Base-by-base conservation (phyloP, 2,797 vertebrate species). In the Neomorphus geoffroyi region DNA sequence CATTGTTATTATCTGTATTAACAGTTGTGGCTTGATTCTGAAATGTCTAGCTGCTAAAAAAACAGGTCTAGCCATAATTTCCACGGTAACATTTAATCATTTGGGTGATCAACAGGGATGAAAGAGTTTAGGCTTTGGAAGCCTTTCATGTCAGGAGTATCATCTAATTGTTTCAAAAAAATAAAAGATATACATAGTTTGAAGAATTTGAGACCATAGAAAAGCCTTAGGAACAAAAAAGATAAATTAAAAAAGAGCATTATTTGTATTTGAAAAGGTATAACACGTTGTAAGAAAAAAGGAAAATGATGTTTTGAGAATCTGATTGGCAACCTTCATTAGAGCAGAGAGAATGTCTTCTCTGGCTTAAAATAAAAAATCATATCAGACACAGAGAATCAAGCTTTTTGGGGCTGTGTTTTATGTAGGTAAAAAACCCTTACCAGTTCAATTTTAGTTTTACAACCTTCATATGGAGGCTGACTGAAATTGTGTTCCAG, bases 71-170 rank as follows among this genome's bases (percentile, higher is more conserved):
- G 33, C 45, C 24, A 15, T 65, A 32, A 75, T 92, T 92, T 83
- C 65, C 57, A 15, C 46, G 58, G 24, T 58, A 93, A 39, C 30
- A 16, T 80, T 85, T 80, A 60, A 83, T 92, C 45, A 67, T 69
- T 74, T 82, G 50, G 73, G 22, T 57, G 86, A 48, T 57, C 67
- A 93, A 45, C n/a, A 90, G 16, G 27, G 21, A 53, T 73, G 45
- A 69, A 60, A 79, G 46, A 75, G 39, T 95, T 92, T 54, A 80
- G 61, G 35, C 18, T 87, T 79, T 82, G 32, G 64, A 87, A 89
- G 9, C 22, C 35, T 93, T 88, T 93, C 4, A 9, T 62, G 37
- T 81, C 69, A 90, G 69, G 23, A 74, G 51, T 84, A 65, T 46
- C 14, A 66, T 56, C 13, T 64, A 73, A 64, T 45, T 73, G 65